These are phyloP conservation scores for Limonius californicus DNA, from an alignment of 1,140 invertebrate species.

Conservation along the genomic window DNA sequence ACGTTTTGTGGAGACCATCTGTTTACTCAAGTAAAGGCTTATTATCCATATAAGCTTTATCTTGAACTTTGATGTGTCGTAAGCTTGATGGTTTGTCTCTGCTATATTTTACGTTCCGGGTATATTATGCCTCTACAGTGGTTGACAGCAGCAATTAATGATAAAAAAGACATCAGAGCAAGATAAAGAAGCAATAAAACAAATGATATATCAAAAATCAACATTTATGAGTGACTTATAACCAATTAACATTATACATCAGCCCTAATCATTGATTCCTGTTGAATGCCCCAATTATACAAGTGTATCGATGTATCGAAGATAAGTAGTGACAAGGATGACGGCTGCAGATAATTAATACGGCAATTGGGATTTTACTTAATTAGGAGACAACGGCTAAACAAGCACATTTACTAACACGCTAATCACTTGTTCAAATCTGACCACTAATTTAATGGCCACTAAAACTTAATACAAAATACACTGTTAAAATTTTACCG, in stretches of 20 bases:
- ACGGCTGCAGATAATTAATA: slow-evolving; percentile 24
- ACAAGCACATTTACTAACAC: slow-evolving; percentile 24
- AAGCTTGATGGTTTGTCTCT: slow-evolving; percentile 1
- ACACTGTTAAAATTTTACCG: slow-evolving; percentile 6
- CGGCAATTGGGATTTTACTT: slow-evolving; percentile 24
- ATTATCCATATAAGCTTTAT: not conserved
- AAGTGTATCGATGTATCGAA: slow-evolving; percentile 11
- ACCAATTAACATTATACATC: slow-evolving; percentile 15
- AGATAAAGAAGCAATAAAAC: slow-evolving; percentile 12
- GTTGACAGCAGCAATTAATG: slow-evolving; percentile 4
- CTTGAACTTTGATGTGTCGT: not conserved
- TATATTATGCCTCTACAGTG: not conserved
- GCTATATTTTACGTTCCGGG: not conserved
- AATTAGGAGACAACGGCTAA: slow-evolving; percentile 26
- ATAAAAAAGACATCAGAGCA: slow-evolving; percentile 9
- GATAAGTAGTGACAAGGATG: slow-evolving; percentile 13
- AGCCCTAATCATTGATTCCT: slow-evolving; percentile 1
- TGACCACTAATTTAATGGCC: slow-evolving; percentile 16
- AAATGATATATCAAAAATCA: slow-evolving; percentile 10
- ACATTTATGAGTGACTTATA: slow-evolving; percentile 10
- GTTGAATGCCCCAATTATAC: slow-evolving; percentile 11
- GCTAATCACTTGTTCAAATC: slow-evolving; percentile 14
- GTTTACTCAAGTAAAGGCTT: too few relatives aligned
- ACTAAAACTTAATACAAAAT: slow-evolving; percentile 11
- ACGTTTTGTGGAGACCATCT: too few relatives aligned